Conservation (phyloP, 1,140 invertebrate species). For the Lineus longissimus region DNA sequence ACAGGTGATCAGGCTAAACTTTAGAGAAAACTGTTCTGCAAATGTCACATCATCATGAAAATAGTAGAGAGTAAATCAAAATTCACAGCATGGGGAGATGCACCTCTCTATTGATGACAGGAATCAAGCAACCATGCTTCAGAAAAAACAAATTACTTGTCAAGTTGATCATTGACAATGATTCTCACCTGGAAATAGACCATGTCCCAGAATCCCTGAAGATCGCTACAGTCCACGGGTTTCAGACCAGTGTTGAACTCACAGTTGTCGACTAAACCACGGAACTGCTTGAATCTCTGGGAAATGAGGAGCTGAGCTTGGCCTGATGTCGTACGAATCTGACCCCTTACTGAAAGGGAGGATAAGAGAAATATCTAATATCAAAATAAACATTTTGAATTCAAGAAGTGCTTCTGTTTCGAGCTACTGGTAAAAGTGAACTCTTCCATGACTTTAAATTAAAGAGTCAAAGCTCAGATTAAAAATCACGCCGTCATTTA, state of each 20-base stretch:
- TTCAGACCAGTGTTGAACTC: conserved; percentile 61
- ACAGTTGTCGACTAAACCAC: conserved; percentile 62
- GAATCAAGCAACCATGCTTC: too few relatives aligned
- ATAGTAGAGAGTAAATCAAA: too few relatives aligned
- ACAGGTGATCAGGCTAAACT: too few relatives aligned
- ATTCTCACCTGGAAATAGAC: conserved; percentile 62
- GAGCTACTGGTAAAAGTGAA: too few relatives aligned
- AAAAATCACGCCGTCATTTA: not conserved
- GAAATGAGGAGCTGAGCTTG: conserved; percentile 65
- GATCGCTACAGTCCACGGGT: conserved; percentile 62
- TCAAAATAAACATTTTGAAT: not conserved
- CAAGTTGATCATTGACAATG: too few relatives aligned
- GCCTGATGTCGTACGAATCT: conserved; percentile 66
- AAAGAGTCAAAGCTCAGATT: not conserved
- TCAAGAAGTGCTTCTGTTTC: too few relatives aligned
- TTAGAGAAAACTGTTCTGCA: too few relatives aligned
- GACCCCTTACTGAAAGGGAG: conserved; percentile 52
- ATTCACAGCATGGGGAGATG: too few relatives aligned
- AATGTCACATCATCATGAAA: too few relatives aligned
- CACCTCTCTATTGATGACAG: too few relatives aligned
- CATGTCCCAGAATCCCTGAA: conserved; percentile 77
- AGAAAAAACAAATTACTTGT: too few relatives aligned
- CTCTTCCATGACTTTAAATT: too few relatives aligned
- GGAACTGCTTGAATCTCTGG: conserved; percentile 68
- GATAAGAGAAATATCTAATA: not conserved